Evolutionary conservation across 2,797 vertebrate genomes (phyloP).

Genomic region (Heliangelus exortis): DNA sequence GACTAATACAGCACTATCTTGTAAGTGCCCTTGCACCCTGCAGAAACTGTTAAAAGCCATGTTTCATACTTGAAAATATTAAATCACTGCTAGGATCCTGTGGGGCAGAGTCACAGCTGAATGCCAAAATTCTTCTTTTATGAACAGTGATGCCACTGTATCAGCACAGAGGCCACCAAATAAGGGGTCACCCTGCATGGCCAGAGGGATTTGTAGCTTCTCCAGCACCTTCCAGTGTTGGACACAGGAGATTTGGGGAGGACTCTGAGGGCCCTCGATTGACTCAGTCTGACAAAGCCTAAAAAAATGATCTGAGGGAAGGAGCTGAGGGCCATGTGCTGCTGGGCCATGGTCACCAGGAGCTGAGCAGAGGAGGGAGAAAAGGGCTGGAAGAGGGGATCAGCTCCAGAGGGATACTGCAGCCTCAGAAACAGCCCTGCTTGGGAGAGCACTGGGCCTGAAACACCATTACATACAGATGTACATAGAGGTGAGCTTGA

Average conservation of each 20-base stretch:
- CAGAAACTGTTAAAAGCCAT: constrained; percentile 65
- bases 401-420: background rate
- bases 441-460: background rate
- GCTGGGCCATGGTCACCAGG: rapidly evolving
- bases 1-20: constrained; percentile 65
- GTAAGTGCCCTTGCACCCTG: constrained; percentile 42
- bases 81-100: constrained; percentile 49
- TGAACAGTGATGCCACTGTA: background rate
- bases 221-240: background rate
- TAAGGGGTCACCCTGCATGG: background rate
- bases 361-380: background rate
- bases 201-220: background rate
- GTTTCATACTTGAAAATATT: constrained; percentile 54
- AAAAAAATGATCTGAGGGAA: constrained; percentile 18
- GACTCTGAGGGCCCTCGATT: background rate
- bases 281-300: background rate
- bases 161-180: background rate
- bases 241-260: background rate
- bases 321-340: background rate
- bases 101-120: constrained; percentile 41
- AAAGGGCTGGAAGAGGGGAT: background rate
- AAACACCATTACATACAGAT: background rate
- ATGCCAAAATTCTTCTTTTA: constrained; percentile 32
- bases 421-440: background rate
- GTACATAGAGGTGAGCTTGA: background rate